Conservation (phyloP, 1,140 invertebrate species). For the Leptinotarsa texana region DNA sequence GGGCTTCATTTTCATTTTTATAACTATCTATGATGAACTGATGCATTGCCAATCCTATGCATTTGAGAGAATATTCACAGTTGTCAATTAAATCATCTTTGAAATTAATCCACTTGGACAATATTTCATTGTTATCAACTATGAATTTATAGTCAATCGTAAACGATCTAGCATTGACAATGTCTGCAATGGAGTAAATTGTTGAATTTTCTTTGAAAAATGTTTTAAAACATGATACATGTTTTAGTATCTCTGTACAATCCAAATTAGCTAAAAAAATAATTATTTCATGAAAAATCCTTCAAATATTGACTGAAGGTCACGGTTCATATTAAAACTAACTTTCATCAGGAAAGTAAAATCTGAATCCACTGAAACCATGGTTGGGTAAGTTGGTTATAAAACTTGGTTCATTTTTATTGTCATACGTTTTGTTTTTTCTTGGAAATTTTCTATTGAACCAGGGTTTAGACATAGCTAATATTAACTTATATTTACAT, state of each 20-base stretch:
- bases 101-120: slow-evolving; percentile 65
- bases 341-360: slow-evolving; percentile 23
- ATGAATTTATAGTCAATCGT: slow-evolving; percentile 68
- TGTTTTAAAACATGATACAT: slow-evolving; percentile 60
- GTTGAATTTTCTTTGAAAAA: slow-evolving; percentile 62
- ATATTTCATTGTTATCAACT: slow-evolving; percentile 63
- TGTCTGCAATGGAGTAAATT: slow-evolving; percentile 62
- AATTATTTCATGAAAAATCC: not conserved
- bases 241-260: slow-evolving; percentile 54
- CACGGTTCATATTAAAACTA: not conserved
- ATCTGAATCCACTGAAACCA: slow-evolving; percentile 19
- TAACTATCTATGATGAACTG: slow-evolving; percentile 59
- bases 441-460: slow-evolving; percentile 10
- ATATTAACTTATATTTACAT: no score
- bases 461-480: slow-evolving; percentile 16
- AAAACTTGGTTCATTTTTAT: slow-evolving; percentile 12
- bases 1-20: slow-evolving; percentile 36
- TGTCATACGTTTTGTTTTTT: not conserved
- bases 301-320: not conserved
- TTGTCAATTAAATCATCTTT: slow-evolving; percentile 67
- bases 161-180: slow-evolving; percentile 66
- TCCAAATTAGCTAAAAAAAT: slow-evolving; percentile 14
- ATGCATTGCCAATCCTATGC: slow-evolving; percentile 74
- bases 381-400: slow-evolving; percentile 20
- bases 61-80: slow-evolving; percentile 66